These are phyloP conservation scores for Notarius lentiginosus DNA, from an alignment of 2,113 vertebrate genomes.

Conservation along the genomic window DNA sequence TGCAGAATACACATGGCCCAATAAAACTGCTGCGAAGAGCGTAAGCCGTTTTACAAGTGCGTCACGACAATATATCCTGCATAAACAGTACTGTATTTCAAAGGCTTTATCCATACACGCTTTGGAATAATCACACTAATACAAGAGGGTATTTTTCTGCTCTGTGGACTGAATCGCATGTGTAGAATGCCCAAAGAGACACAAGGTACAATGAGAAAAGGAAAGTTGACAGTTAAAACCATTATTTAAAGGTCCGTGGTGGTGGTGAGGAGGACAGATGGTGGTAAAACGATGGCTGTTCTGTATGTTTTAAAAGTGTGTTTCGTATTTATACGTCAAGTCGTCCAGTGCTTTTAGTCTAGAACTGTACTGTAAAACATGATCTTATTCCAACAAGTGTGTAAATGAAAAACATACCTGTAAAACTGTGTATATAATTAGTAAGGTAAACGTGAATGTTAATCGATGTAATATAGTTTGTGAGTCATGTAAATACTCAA, in stretches of 20 bases:
- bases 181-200: not conserved
- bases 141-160: not conserved
- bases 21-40: not conserved
- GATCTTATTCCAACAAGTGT: conserved; percentile 8
- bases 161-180: not conserved
- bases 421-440: conserved; percentile 61
- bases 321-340: conserved; percentile 18
- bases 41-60: not conserved
- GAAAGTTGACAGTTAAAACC: not conserved
- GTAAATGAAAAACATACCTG: conserved; percentile 35
- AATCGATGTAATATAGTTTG: conserved; percentile 76
- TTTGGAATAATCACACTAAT: not conserved
- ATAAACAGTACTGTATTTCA: not conserved
- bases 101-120: not conserved
- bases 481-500: conserved; percentile 73
- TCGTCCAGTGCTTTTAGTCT: conserved; percentile 3
- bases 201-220: not conserved
- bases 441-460: conserved; percentile 63
- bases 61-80: not conserved
- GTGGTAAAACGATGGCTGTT: not conserved
- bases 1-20: not conserved
- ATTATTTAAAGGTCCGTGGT: not conserved
- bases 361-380: conserved; percentile 1
- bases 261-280: not conserved
- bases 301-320: not conserved